phyloP scores from a whole-genome alignment of 2,113 vertebrate genomes.

The Chaetops frenatus region DNA sequence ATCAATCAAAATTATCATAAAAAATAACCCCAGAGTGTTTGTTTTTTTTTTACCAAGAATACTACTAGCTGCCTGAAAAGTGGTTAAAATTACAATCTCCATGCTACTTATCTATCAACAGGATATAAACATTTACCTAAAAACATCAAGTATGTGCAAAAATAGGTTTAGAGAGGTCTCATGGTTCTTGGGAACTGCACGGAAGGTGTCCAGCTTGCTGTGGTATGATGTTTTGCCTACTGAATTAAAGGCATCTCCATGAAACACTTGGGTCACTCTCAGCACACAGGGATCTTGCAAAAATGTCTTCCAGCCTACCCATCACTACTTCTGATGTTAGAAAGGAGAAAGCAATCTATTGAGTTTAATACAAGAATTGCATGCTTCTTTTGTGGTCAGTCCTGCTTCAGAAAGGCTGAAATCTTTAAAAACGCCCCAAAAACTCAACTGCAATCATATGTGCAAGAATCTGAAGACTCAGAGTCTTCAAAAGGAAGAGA shows the following conservation, averaged over 20 bases:
- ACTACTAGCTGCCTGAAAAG: neutral
- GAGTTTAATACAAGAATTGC: neutral
- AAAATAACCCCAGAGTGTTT: neutral
- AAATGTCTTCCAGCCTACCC: neutral
- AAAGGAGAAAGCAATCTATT: neutral
- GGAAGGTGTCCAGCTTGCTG: neutral
- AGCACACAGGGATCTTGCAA: neutral
- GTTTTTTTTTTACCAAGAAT: neutral
- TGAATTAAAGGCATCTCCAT: neutral
- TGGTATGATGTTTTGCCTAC: neutral
- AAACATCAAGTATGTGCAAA: neutral
- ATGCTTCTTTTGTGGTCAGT: neutral
- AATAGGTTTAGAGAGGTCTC: neutral
- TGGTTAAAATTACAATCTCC: neutral
- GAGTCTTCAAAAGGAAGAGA: neutral
- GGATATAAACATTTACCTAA: neutral
- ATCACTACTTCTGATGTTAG: neutral
- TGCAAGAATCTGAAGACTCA: neutral
- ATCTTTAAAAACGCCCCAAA: neutral
- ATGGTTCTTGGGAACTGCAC: neutral
- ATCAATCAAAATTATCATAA: neutral
- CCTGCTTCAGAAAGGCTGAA: neutral
- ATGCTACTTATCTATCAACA: neutral
- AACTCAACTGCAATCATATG: neutral
- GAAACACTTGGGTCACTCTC: neutral